These are phyloP conservation scores for Mythimna albipuncta DNA, from an alignment of 2,888 invertebrate species.

Conservation along the genomic window DNA sequence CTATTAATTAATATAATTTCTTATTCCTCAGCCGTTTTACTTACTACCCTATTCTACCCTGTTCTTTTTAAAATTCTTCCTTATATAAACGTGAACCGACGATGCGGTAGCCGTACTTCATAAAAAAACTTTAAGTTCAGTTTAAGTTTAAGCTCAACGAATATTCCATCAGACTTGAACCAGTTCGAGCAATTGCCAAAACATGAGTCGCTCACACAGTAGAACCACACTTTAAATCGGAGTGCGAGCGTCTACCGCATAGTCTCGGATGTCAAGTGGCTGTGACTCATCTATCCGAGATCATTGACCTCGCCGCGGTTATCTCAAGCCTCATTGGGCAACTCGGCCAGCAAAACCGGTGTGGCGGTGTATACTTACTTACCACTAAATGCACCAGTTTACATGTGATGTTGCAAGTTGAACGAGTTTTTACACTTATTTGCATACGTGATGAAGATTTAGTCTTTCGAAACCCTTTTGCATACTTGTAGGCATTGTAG, in stretches of 20 bases:
- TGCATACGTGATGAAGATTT: slow-evolving; percentile 57
- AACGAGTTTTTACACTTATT: slow-evolving; percentile 53
- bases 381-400: slow-evolving; percentile 45
- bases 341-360: slow-evolving; percentile 51
- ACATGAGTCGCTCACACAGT: slow-evolving; percentile 10
- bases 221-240: slow-evolving; percentile 55
- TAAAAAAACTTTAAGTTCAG: no score
- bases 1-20: no score
- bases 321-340: slow-evolving; percentile 64
- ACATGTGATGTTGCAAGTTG: slow-evolving; percentile 54
- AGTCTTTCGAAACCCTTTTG: slow-evolving; percentile 50
- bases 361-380: slow-evolving; percentile 26
- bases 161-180: no score
- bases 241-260: slow-evolving; percentile 61
- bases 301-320: slow-evolving; percentile 69
- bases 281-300: slow-evolving; percentile 77
- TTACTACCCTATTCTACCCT: no score
- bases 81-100: no score
- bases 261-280: slow-evolving; percentile 68
- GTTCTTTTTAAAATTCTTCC: no score
- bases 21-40: no score
- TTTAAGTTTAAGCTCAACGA: no score
- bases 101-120: no score
- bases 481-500: slow-evolving; percentile 32
- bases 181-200: not conserved